Base-by-base conservation (phyloP, 2,113 vertebrate species). In the Gallinago media region DNA sequence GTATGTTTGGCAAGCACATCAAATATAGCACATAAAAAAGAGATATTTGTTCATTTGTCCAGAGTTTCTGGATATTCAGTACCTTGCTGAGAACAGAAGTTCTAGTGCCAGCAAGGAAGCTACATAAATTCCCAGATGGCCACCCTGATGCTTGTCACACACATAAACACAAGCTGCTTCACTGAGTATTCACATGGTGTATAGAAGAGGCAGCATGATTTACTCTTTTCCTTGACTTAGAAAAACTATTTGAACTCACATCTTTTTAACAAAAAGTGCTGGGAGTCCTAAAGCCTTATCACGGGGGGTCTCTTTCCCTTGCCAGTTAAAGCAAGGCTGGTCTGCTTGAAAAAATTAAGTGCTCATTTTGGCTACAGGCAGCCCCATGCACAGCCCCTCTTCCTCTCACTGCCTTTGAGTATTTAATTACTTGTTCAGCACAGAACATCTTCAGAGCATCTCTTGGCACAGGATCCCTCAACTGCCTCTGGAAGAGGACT, bases 291-390 rank as follows among this genome's bases (percentile, higher is more conserved):
- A 87, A 40, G 75, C 7, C 19, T 49, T 56, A n/a, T 23, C 31
- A 40, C 14, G 25, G 25, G 14, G 1, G 3, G 0, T 85, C 4
- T 74, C 17, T 71, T 67, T 16, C 14, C 9, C 36, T 85, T 67
- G 2, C 11, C 12, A 27, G 12, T 52, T 85, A 65, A 78, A 93
- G 3, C 5, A 47, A 25, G 11, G 23, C 3, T 1, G 0, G 8
- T 81, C 40, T 49, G 11, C 29, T 74, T 63, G 61, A 71, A 84
- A 74, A 31, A 46, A 47, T 11, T 31, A 34, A 78, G 55, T 34
- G 15, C 4, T 77, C 2, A 0, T 32, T 71, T 85, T 85, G 66
- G 12, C 20, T 84, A 34, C 12, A 49, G 31, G 25, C 27, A 84
- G 32, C 5, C 18, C 20, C 36, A 15, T 20, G 13, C 4, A 59